These are phyloP conservation scores for Crax fasciolata DNA, from an alignment of 2,797 vertebrate species.

Conservation along the genomic window DNA sequence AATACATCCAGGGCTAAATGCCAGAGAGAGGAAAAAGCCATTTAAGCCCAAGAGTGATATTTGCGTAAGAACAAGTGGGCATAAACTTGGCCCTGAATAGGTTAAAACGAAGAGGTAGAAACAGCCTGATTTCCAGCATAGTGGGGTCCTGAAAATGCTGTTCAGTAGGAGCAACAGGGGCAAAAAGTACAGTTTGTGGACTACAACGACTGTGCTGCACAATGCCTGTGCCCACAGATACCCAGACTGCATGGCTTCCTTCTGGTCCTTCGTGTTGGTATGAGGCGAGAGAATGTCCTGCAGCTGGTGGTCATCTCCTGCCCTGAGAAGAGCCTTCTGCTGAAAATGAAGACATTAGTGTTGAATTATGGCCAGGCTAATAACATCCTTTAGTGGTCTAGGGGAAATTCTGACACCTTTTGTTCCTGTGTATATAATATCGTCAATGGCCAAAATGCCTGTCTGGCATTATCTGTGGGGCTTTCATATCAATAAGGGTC, in stretches of 20 bases:
- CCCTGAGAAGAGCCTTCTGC: not conserved
- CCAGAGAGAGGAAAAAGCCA: constrained; percentile 57
- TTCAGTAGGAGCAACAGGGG: not conserved
- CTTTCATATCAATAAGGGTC: not conserved
- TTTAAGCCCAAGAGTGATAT: constrained; percentile 74
- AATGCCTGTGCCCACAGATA: not conserved
- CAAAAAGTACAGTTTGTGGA: not conserved
- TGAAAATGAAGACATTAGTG: not conserved
- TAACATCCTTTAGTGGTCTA: not conserved
- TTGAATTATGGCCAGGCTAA: not conserved
- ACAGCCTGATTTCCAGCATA: not conserved
- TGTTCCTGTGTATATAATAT: not conserved
- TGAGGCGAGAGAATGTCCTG: fast-evolving
- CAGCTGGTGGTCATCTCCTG: not conserved
- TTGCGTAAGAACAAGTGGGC: constrained; percentile 69
- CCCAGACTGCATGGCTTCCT: not conserved
- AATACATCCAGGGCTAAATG: constrained; percentile 64
- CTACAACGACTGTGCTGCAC: fast-evolving
- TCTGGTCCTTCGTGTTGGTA: not conserved
- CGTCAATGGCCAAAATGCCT: not conserved
- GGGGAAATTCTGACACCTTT: not conserved
- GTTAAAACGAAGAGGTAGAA: not conserved
- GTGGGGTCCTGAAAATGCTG: not conserved
- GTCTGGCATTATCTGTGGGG: not conserved
- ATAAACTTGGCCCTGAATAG: constrained; percentile 56